phyloP scores from a whole-genome alignment of 1,140 invertebrate genomes.

The Drosophila persimilis region DNA sequence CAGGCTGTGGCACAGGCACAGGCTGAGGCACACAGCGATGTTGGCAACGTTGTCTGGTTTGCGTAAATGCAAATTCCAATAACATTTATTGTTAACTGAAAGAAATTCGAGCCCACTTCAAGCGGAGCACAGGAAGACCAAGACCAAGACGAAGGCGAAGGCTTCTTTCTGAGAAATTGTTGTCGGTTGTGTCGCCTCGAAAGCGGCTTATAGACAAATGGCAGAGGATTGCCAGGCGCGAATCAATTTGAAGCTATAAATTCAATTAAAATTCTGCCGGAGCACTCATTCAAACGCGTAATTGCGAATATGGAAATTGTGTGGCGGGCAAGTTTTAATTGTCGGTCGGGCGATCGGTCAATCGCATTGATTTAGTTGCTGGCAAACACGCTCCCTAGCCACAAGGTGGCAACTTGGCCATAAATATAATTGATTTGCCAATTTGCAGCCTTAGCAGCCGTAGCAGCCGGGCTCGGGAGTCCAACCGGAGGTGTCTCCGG shows the following conservation, averaged over 20 bases:
- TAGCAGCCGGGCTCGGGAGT: slow-evolving; percentile 1
- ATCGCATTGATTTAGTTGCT: slow-evolving; percentile 67
- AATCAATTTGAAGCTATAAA: slow-evolving; percentile 42
- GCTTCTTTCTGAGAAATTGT: slow-evolving; percentile 57
- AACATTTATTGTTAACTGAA: slow-evolving; percentile 45
- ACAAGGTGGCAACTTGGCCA: slow-evolving; percentile 68
- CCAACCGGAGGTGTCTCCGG: background rate
- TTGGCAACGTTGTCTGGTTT: slow-evolving; percentile 5
- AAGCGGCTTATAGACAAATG: slow-evolving; percentile 34
- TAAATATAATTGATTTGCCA: slow-evolving; percentile 76
- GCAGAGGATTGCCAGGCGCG: slow-evolving; percentile 10
- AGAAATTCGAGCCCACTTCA: slow-evolving; percentile 60
- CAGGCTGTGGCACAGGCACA: background rate
- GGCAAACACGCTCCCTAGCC: slow-evolving; percentile 21
- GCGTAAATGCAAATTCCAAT: slow-evolving; percentile 44
- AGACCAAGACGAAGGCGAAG: background rate
- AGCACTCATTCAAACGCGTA: slow-evolving; percentile 22
- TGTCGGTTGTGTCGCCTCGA: background rate
- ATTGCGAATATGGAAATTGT: slow-evolving; percentile 69
- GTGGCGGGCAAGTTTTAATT: slow-evolving; percentile 57
- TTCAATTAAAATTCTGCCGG: slow-evolving; percentile 46
- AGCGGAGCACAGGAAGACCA: slow-evolving; percentile 16
- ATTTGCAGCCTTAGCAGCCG: slow-evolving; percentile 43
- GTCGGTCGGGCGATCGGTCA: slow-evolving; percentile 18
- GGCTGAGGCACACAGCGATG: background rate